These are phyloP conservation scores for Helleia helle DNA, from an alignment of 2,888 invertebrate species.

Conservation along the genomic window DNA sequence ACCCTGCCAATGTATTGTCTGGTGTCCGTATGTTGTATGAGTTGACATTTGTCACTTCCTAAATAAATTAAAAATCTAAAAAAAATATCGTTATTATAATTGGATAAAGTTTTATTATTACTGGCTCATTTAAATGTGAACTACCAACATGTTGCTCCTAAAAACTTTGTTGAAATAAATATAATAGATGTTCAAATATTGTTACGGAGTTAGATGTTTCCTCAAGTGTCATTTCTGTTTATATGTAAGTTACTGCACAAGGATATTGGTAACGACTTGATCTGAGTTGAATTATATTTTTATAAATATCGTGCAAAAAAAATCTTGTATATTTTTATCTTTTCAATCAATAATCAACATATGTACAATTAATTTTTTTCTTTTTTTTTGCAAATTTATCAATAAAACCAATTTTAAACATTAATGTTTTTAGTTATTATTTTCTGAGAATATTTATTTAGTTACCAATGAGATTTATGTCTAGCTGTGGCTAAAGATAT, in stretches of 20 bases:
- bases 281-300: slow-evolving; percentile 73
- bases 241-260: slow-evolving; percentile 67
- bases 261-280: slow-evolving; percentile 71
- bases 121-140: slow-evolving; percentile 64
- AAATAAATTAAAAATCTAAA: slow-evolving; percentile 47
- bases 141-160: slow-evolving; percentile 63
- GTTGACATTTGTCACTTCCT: slow-evolving; percentile 33
- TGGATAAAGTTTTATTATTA: slow-evolving; percentile 65
- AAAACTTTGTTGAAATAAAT: slow-evolving; percentile 63
- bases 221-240: slow-evolving; percentile 60
- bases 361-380: slow-evolving; percentile 68
- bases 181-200: slow-evolving; percentile 71
- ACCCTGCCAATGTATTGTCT: slow-evolving; percentile 47
- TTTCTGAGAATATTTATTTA: background rate
- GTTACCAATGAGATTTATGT: too few species aligned
- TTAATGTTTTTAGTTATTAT: slow-evolving; percentile 21
- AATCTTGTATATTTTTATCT: slow-evolving; percentile 70
- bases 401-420: slow-evolving; percentile 73
- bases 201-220: slow-evolving; percentile 70
- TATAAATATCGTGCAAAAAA: slow-evolving; percentile 68
- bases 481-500: too few species aligned
- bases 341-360: slow-evolving; percentile 68
- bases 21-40: slow-evolving; percentile 25
- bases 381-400: slow-evolving; percentile 63
- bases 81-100: slow-evolving; percentile 68